phyloP scores from a whole-genome alignment of 2,113 vertebrate genomes.

The Callipepla squamata region DNA sequence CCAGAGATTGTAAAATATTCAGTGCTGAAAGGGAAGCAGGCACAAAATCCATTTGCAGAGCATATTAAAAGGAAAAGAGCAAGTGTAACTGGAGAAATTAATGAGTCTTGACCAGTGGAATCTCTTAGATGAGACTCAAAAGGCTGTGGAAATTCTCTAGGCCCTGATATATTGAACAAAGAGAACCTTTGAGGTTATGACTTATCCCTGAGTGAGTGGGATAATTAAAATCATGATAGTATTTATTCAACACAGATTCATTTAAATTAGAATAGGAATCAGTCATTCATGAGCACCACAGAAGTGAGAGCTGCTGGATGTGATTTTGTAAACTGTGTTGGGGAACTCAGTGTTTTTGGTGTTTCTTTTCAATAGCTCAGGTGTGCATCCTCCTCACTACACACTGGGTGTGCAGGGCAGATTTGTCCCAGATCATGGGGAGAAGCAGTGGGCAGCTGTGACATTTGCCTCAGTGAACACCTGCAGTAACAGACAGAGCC shows the following conservation, averaged over 20 bases:
- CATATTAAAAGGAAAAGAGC: slow-evolving; percentile 20
- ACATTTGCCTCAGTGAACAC: background rate
- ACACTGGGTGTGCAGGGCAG: background rate
- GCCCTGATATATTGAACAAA: background rate
- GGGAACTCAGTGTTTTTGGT: background rate
- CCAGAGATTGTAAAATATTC: background rate
- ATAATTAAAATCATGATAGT: slow-evolving; percentile 9
- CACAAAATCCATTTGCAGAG: background rate
- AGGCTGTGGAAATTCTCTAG: background rate
- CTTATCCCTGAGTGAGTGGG: background rate
- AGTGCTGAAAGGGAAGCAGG: slow-evolving; percentile 1
- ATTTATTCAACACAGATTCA: background rate
- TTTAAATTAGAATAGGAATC: background rate
- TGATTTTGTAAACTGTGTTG: background rate
- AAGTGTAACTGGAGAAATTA: slow-evolving; percentile 21
- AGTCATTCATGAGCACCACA: background rate
- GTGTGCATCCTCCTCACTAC: background rate
- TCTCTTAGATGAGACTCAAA: slow-evolving; percentile 18
- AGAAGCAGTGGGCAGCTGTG: background rate
- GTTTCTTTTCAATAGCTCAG: background rate
- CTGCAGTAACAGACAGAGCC: background rate
- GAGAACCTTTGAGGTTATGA: background rate
- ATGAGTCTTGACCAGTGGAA: background rate
- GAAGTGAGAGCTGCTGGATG: background rate
- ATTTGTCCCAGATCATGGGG: fast-evolving